Evolutionary conservation across 2,797 vertebrate genomes (phyloP).

Genomic region (Falco rusticolus): DNA sequence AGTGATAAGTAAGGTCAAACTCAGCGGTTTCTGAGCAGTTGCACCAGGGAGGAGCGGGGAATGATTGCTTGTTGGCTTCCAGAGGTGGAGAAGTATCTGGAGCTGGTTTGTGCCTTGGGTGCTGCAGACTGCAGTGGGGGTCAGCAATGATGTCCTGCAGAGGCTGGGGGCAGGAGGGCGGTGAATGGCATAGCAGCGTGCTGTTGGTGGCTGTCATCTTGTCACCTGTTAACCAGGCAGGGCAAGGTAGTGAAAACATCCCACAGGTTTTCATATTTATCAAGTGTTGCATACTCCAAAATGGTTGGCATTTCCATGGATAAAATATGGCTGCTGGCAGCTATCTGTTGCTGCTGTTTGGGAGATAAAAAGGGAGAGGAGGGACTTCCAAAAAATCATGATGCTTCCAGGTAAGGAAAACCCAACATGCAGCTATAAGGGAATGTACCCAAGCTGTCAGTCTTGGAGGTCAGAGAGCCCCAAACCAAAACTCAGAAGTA

Average conservation of each 20-base stretch:
- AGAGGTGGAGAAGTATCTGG: not conserved
- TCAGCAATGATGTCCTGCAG: not conserved
- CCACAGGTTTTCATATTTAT: not conserved
- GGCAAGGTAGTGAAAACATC: not conserved
- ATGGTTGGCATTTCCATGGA: not conserved
- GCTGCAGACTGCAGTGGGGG: not conserved
- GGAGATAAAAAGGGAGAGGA: not conserved
- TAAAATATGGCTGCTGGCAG: not conserved
- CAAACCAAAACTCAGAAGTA: not conserved
- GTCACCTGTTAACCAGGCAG: not conserved
- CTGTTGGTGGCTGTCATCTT: not conserved
- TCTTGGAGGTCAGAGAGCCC: not conserved
- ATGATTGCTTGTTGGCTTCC: not conserved
- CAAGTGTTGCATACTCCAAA: not conserved
- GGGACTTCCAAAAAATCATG: not conserved
- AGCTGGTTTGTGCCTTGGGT: not conserved
- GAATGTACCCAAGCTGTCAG: not conserved
- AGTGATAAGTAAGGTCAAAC: slow-evolving; percentile 42
- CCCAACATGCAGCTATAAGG: fast-evolving
- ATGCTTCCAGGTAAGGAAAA: slow-evolving; percentile 3
- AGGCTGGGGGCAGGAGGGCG: not conserved
- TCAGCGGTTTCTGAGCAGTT: slow-evolving; percentile 62
- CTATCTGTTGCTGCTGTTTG: not conserved
- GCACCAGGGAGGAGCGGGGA: slow-evolving; percentile 1
- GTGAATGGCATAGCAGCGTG: not conserved